Base-by-base conservation (phyloP, 2,797 vertebrate species). In the Sebastiscus tertius region DNA sequence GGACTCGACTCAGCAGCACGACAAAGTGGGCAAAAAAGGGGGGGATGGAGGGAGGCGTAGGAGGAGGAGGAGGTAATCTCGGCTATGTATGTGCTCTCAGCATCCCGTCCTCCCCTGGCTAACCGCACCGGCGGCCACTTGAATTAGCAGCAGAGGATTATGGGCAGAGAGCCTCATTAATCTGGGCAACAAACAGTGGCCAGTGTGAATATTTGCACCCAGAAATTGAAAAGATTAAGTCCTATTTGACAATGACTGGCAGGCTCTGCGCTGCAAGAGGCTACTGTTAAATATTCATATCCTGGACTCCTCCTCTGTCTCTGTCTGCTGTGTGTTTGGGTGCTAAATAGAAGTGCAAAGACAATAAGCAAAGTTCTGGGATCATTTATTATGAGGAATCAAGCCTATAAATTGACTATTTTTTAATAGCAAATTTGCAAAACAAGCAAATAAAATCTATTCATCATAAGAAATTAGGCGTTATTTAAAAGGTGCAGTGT, bases 151-250 rank as follows among this genome's bases (percentile, higher is more conserved):
- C 95, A 95, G 96, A 97, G 98, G 98, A 99, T 99, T 99, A 99
- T 97, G 97, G 95, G 97, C 97, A 96, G 96, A 96, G 96, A 94
- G 96, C 96, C 96, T 98, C 97, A 98, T 99, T 99, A 99, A 99
- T 98, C 98, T 97, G 97, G 96, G 97, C 97, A 97, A 99, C 98
- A 99, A 99, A 99, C 98, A 99, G 96, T 96, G 97, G 97, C 97
- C 97, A 96, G 97, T 98, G 98, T 97, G 98, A 98, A 99, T 99
- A 99, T 99, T 99, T 99, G 98, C 98, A 97, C 97, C 97, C 97
- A 97, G 97, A 99, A 99, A 99, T 99, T 98, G 98, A 98, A 99
- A 99, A 99, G 98, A 99, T 99, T 99, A 99, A 98, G 97, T 97
- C 96, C 97, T 99, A 98, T 99, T 99, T 99, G 98, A 98, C 96